Percentiles rank a stretch among this genome's conserved stretches.
Evolutionary conservation across 2,888 invertebrate genomes (phyloP).

Genomic region (Nudaria mundana): DNA sequence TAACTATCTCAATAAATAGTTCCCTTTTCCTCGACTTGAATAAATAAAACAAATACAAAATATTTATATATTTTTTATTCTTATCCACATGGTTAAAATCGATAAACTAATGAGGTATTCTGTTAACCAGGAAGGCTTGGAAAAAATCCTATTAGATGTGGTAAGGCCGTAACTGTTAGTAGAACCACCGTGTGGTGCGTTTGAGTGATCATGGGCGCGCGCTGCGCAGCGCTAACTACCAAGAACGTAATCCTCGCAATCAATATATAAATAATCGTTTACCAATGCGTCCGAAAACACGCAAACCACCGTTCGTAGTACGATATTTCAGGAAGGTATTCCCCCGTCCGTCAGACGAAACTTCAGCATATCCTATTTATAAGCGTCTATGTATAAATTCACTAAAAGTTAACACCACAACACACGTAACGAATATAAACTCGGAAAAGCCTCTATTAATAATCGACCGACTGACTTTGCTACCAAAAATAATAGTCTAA

Average conservation of each 20-base stretch:
- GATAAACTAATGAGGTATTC: no score
- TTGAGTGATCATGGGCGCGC: conserved; percentile 27
- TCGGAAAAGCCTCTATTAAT: conserved; percentile 82
- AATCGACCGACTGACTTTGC: conserved; percentile 82
- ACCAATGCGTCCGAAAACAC: conserved; percentile 80
- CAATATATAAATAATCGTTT: conserved; percentile 81
- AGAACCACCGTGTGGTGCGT: no score
- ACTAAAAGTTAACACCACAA: conserved; percentile 82
- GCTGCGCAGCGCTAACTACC: conserved; percentile 39
- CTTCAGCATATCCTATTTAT: conserved; percentile 81
- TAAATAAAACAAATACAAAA: no score
- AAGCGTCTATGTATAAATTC: conserved; percentile 82
- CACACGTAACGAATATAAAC: conserved; percentile 82
- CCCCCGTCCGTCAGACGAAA: conserved; percentile 81
- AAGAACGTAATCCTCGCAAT: conserved; percentile 58
- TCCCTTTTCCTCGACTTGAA: no score
- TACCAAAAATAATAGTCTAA: conserved; percentile 83
- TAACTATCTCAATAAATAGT: no score
- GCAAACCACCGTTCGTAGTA: conserved; percentile 77
- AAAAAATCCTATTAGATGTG: neutral
- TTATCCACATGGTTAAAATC: no score
- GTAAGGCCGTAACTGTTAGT: conserved; percentile 16
- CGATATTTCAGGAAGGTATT: conserved; percentile 82
- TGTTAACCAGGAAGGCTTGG: neutral
- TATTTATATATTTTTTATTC: no score